Base-by-base conservation (phyloP, 35 echinoderm and acorn worm species). In the Apostichopus californicus region DNA sequence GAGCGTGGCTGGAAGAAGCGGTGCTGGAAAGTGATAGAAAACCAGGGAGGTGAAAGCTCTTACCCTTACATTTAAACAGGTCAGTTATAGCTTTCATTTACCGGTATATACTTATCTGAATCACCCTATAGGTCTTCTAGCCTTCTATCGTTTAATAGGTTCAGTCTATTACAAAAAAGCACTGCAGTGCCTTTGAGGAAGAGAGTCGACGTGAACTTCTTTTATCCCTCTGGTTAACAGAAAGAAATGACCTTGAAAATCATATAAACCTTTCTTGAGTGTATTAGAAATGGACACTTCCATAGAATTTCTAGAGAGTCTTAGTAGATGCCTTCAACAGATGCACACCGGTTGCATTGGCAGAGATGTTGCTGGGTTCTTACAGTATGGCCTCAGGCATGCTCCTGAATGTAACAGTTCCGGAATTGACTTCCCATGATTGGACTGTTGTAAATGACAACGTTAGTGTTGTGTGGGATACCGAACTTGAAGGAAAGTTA, bases 391-490 rank as follows among this genome's bases (percentile, higher is more conserved):
- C 5, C 13, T 5, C 70, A 73, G 15, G 70, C 70, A 73, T 61
- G 58, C 34, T 46, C 34, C 34, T 52, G 71, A 15, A 52, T 21
- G 86, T 94, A 1, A 34, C 17, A 24, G 46, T 94, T 24, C 93
- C 85, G 1, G 72, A 88, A 63, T n/a, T 81, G 10, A 8, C 15
- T 3, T 34, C 54, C n/a, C 81, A 66, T 88, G 93, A 78, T 17
- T 90, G 77, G 86, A 11, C 22, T 55, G 6, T 80, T 15, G 77
- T 53, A 66, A 78, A 91, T 66, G 93, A 61, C 13, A 59, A 23
- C 6, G 26, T 94, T 23, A 77, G 14, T 15, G 63, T 91, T 20
- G 61, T 91, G 14, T 94, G 87, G 93, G 93, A 94, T 66, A 85
- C 88, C 5, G 78, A 91, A 17, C 83, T 83, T 28, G 26, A 28